These are phyloP conservation scores for Furcifer pardalis DNA, from an alignment of 2,797 vertebrate species.

Conservation along the genomic window DNA sequence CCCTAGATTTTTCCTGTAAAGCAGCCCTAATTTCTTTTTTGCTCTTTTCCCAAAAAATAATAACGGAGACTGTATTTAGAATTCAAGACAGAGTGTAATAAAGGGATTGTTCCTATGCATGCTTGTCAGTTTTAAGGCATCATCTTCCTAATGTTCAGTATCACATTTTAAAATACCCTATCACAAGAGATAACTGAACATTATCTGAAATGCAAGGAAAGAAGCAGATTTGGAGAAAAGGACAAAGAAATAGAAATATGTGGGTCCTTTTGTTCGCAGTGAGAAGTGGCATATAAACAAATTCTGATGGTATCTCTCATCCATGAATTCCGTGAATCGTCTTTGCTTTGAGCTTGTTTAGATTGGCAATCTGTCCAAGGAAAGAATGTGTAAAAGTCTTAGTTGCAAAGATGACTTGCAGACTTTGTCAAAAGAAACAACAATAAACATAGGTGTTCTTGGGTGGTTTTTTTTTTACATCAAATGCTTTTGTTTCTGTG, in stretches of 20 bases:
- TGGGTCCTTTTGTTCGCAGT: not conserved
- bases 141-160: not conserved
- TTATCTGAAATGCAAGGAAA: not conserved
- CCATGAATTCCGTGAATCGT: not conserved
- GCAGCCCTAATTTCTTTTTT: conserved; percentile 2
- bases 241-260: not conserved
- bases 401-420: not conserved
- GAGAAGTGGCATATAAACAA: not conserved
- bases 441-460: no score
- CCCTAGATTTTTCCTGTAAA: not conserved
- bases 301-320: not conserved
- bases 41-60: not conserved
- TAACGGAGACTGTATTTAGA: conserved; percentile 8
- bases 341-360: not conserved
- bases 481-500: not conserved
- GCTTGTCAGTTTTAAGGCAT: conserved; percentile 7
- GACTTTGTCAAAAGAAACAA: not conserved
- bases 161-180: not conserved
- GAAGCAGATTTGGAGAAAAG: not conserved
- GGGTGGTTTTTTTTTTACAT: not conserved
- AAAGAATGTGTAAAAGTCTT: not conserved
- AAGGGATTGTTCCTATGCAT: conserved; percentile 2
- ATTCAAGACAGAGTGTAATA: conserved; percentile 36
- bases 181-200: not conserved
- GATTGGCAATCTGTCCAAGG: not conserved